phyloP scores from a whole-genome alignment of 2,797 vertebrate genomes.

The Caiman crocodilus region DNA sequence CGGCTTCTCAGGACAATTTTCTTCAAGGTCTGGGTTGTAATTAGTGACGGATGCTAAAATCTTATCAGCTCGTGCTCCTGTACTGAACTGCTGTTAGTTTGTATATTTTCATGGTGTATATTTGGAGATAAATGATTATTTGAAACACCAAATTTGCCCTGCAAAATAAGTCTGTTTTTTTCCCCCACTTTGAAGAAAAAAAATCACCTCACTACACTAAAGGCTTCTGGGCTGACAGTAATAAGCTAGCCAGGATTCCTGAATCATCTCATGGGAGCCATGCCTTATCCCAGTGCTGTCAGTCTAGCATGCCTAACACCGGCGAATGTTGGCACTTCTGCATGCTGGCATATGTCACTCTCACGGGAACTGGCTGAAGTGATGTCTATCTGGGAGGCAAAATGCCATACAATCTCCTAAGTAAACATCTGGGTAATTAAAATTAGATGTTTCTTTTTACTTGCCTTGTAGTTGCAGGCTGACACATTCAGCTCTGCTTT shows the following conservation, averaged over 20 bases:
- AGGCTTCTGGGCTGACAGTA: background rate
- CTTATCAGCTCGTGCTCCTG: background rate
- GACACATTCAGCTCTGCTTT: slow-evolving; percentile 36
- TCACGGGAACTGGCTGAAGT: accelerated
- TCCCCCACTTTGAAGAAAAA: slow-evolving; percentile 8
- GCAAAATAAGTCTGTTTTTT: slow-evolving; percentile 1
- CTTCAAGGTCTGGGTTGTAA: background rate
- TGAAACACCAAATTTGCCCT: background rate
- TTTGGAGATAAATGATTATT: background rate
- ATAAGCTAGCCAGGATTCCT: background rate
- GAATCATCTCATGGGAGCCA: slow-evolving; percentile 6
- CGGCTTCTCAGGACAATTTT: background rate
- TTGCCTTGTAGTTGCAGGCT: background rate
- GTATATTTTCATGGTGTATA: background rate
- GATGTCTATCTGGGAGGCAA: background rate
- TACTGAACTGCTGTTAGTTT: background rate
- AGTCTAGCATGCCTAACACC: slow-evolving; percentile 21
- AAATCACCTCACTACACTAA: slow-evolving; percentile 24
- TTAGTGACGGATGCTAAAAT: background rate
- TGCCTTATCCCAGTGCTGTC: slow-evolving; percentile 45
- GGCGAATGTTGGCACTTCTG: background rate
- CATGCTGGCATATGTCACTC: background rate
- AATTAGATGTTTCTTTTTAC: background rate
- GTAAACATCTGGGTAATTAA: background rate
- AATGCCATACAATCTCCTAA: background rate